These are phyloP conservation scores for Girardia tigrina DNA, from an alignment of 2,888 invertebrate genomes.

Conservation along the genomic window DNA sequence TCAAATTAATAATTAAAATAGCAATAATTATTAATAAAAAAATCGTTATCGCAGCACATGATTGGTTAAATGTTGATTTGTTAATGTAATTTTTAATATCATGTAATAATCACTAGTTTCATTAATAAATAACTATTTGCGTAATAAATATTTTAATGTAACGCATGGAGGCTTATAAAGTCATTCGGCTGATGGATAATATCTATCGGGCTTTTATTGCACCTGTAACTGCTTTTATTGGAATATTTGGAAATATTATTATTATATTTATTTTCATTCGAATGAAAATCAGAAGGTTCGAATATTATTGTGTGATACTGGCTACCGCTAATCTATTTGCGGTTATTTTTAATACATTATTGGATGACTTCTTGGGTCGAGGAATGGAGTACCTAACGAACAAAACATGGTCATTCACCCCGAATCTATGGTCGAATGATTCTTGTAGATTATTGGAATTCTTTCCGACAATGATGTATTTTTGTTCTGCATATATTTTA, in stretches of 20 bases:
- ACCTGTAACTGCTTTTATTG: slow-evolving; percentile 21
- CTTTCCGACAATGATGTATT: slow-evolving; percentile 12
- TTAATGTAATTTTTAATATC: too few species aligned
- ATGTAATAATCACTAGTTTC: too few species aligned
- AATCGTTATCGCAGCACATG: too few species aligned
- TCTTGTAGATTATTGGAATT: slow-evolving; percentile 2
- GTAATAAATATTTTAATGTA: neutral
- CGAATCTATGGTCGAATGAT: slow-evolving; percentile 15
- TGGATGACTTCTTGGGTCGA: slow-evolving; percentile 34
- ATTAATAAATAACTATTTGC: too few species aligned
- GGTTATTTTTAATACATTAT: slow-evolving; percentile 31
- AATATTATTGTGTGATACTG: slow-evolving; percentile 20
- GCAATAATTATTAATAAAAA: too few species aligned
- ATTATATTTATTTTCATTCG: slow-evolving; percentile 15
- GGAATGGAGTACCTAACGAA: slow-evolving; percentile 30
- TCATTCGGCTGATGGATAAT: neutral
- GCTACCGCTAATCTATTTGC: slow-evolving; percentile 29
- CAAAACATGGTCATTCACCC: neutral
- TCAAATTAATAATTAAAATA: too few species aligned
- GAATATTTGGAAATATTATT: slow-evolving; percentile 27
- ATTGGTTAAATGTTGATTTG: neutral
- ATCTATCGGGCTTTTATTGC: slow-evolving; percentile 27
- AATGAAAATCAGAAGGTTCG: slow-evolving; percentile 17
- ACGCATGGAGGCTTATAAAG: slow-evolving; percentile 11
- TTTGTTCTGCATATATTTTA: neutral